Base-by-base conservation (phyloP, 2,113 vertebrate species). In the Trogon melanurus region DNA sequence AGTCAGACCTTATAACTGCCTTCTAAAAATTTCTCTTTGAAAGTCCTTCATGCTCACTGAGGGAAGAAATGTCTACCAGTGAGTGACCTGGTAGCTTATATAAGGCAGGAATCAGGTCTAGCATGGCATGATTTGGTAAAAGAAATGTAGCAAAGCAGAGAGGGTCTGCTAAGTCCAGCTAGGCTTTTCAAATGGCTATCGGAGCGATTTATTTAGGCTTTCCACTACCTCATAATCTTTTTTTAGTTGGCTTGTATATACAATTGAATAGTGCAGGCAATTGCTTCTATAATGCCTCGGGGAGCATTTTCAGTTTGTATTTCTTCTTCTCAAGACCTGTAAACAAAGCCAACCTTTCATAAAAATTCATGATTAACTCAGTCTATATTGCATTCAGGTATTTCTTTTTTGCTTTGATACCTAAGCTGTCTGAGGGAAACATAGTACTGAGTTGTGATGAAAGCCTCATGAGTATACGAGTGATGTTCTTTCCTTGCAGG, bases 401-500 rank as follows among this genome's bases (percentile, higher is more conserved):
- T 30, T 83, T 78, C 1, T 45, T 72, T 80, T 66, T 48, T 45
- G 30, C 41, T 95, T 85, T 87, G 44, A 70, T 64, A 25, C 11
- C 11, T 11, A 86, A 47, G 25, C 41, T 71, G 20, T 74, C 3
- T 11, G 38, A 84, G 26, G n/a, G 47, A 74, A 53, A n/a, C 26
- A n/a, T 19, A 48, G 13, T 38, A 29, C 2, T 82, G 64, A 80
- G 34, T 67, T 79, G 21, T 1, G 2, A 32, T 79, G 30, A 57
- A 94, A 82, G 7, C 19, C 29, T 58, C 17, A 10, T 17, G 27
- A 16, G 5, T 32, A 18, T 71, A 30, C 0, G 0, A 86, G 32
- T 10, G 41, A n/a, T 22, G 3, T 79, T 88, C 21, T 85, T 66
- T 93, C 85, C 18, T 65, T 96, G 47, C 93, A 99, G 99, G 89